A percentile compares a stretch with the other conserved stretches of the same genome.
These are phyloP conservation scores for Opisthograptis luteolata DNA, from an alignment of 2,888 invertebrate genomes.

Conservation along the genomic window DNA sequence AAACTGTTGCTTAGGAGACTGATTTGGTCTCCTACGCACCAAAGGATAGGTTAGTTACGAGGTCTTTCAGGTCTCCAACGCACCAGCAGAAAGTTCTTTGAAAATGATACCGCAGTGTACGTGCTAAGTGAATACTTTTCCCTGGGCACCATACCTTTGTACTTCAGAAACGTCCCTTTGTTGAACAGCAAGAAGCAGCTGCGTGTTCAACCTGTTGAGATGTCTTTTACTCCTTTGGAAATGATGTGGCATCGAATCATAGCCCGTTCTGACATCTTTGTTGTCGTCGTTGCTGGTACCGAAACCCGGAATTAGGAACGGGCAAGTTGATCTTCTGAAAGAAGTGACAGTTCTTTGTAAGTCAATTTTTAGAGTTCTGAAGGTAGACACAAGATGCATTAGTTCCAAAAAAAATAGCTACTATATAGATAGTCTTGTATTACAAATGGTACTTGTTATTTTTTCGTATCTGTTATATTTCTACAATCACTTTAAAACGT, in stretches of 20 bases:
- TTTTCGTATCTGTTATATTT: too few species aligned
- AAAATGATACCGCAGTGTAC: neutral
- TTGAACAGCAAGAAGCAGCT: slow-evolving; percentile 52
- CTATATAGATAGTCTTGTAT: too few species aligned
- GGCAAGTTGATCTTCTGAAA: neutral
- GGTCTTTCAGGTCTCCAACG: too few species aligned
- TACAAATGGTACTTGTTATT: too few species aligned
- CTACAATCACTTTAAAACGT: too few species aligned
- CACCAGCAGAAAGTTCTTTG: too few species aligned
- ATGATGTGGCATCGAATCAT: slow-evolving; percentile 24
- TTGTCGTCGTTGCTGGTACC: neutral
- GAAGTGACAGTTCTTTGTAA: neutral
- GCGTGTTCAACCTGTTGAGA: slow-evolving; percentile 50
- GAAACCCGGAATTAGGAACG: neutral
- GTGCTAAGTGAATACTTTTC: neutral
- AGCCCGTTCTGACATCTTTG: slow-evolving; percentile 6
- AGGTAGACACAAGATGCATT: too few species aligned
- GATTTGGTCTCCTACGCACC: neutral
- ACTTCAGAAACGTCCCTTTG: slow-evolving; percentile 32
- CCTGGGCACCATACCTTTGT: slow-evolving; percentile 37
- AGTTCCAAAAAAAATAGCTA: too few species aligned
- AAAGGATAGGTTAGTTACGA: too few species aligned
- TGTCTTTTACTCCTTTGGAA: slow-evolving; percentile 28
- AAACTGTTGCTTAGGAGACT: too few species aligned
- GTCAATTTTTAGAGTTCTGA: neutral